A percentile compares a stretch with the other conserved stretches of the same genome.
These are phyloP conservation scores for Micropoecilia bifurca DNA, from an alignment of 2,797 vertebrate genomes.

Conservation along the genomic window DNA sequence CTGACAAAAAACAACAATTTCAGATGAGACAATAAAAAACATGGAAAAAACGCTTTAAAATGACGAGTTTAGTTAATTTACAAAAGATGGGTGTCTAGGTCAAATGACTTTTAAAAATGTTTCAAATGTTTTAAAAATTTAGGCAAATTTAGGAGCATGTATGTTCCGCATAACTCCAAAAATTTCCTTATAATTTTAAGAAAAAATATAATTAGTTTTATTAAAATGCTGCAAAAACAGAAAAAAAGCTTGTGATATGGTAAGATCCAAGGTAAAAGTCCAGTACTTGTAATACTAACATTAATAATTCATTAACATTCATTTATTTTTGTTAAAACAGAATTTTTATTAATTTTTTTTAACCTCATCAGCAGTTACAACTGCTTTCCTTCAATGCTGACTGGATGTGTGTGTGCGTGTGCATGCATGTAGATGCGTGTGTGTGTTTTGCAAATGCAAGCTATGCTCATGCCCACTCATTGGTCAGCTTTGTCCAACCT, in stretches of 20 bases:
- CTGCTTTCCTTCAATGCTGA: background rate
- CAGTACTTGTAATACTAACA: background rate
- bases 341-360: background rate
- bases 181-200: background rate
- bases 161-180: background rate
- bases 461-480: background rate
- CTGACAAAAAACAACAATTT: slow-evolving; percentile 70
- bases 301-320: background rate
- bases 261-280: background rate
- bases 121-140: background rate
- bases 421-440: background rate
- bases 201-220: background rate
- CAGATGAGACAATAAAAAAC: slow-evolving; percentile 15
- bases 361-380: background rate
- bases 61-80: too few species aligned
- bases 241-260: background rate
- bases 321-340: background rate
- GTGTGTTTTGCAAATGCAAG: background rate
- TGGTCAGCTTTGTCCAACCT: background rate
- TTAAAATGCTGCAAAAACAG: background rate
- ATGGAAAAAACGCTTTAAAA: background rate
- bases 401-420: background rate
- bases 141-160: background rate
- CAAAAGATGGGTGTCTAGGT: background rate
- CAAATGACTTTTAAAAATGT: background rate